Conservation (phyloP, 2,113 vertebrate genomes). For the Brienomyrus brachyistius region DNA sequence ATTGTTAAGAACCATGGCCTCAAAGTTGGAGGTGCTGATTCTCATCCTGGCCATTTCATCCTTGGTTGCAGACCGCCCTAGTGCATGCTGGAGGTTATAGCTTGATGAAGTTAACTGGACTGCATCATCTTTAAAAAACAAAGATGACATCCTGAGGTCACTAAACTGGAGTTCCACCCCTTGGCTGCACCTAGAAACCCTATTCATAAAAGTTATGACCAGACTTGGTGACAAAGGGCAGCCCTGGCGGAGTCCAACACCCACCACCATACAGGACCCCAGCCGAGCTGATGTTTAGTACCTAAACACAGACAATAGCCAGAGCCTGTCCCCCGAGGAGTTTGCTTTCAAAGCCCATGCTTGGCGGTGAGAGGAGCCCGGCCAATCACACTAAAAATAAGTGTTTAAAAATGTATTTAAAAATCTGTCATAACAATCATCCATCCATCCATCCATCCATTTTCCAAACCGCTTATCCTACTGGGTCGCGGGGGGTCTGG, state of each 20-base stretch:
- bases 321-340: too few relatives aligned
- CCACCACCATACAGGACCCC: not conserved
- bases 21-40: not conserved
- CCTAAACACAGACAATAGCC: too few relatives aligned
- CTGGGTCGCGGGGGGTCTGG: too few relatives aligned
- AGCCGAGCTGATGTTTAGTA: too few relatives aligned
- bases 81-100: not conserved
- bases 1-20: not conserved
- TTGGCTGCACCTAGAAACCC: not conserved
- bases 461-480: too few relatives aligned
- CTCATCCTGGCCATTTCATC: not conserved
- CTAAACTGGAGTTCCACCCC: not conserved
- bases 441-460: too few relatives aligned
- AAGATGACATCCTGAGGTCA: not conserved
- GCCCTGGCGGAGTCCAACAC: not conserved
- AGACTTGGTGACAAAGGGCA: not conserved
- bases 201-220: not conserved
- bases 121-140: not conserved
- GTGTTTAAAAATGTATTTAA: too few relatives aligned
- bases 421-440: too few relatives aligned
- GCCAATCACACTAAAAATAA: too few relatives aligned
- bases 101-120: not conserved
- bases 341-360: too few relatives aligned
- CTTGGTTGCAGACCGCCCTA: not conserved
- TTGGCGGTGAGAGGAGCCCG: too few relatives aligned